Conservation (phyloP, 2,797 vertebrate genomes). For the Sebastes goodei region DNA sequence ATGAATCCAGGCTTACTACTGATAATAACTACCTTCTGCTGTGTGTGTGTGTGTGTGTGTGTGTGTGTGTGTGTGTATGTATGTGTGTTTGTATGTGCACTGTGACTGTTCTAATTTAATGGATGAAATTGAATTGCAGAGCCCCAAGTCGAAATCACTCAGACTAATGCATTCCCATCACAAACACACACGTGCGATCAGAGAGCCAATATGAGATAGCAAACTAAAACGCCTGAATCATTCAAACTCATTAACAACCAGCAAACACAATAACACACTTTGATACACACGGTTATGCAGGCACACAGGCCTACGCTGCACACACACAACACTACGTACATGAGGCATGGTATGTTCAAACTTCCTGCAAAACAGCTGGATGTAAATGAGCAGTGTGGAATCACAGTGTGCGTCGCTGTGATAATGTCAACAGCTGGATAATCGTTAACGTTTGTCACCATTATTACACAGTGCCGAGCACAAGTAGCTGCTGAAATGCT, state of each 20-base stretch:
- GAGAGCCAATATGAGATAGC: constrained; percentile 44
- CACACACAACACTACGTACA: not conserved
- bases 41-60: not conserved
- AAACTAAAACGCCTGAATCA: constrained; percentile 53
- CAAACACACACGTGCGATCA: constrained; percentile 45
- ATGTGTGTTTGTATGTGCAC: not conserved
- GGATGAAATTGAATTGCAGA: constrained; percentile 61
- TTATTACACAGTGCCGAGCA: constrained; percentile 35
- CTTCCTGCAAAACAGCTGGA: constrained; percentile 39
- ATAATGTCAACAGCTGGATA: constrained; percentile 66
- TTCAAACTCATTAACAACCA: constrained; percentile 55
- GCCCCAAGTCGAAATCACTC: constrained; percentile 57
- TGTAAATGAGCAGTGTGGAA: constrained; percentile 39
- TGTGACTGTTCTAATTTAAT: constrained; percentile 60
- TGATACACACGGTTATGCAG: constrained; percentile 19
- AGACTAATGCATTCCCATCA: constrained; percentile 50
- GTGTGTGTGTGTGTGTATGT: not conserved
- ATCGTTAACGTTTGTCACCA: constrained; percentile 59
- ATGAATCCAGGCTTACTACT: constrained; percentile 52
- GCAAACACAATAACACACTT: constrained; percentile 45
- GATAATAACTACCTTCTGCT: constrained; percentile 49
- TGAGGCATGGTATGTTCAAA: not conserved
- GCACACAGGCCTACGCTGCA: not conserved
- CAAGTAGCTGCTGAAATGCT: constrained; percentile 18
- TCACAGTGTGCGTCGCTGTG: constrained; percentile 22